Percentiles rank a stretch among this genome's conserved stretches.
phyloP scores from a whole-genome alignment of 1,140 invertebrate species.

The Drosophila sechellia region DNA sequence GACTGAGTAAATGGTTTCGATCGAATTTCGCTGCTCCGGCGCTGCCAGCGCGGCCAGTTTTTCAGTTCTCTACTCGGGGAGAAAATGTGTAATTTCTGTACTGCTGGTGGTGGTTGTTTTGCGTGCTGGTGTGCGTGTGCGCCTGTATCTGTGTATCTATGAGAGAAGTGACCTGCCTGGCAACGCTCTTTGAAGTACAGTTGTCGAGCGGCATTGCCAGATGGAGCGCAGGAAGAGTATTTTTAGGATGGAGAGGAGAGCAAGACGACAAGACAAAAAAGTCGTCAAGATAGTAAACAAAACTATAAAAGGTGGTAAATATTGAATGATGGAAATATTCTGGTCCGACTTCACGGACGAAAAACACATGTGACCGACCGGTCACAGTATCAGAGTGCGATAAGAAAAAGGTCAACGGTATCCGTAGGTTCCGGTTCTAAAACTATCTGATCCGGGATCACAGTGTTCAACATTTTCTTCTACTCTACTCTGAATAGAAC shows the following conservation, averaged over 20 bases:
- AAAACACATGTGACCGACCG: conserved; percentile 25
- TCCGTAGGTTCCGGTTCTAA: neutral
- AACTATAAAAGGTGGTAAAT: conserved; percentile 54
- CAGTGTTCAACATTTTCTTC: neutral
- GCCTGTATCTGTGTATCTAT: conserved; percentile 36
- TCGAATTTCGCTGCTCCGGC: conserved; percentile 74
- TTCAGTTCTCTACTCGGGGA: conserved; percentile 74
- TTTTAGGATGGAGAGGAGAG: conserved; percentile 37
- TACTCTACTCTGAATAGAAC: no score
- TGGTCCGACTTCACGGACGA: conserved; percentile 3
- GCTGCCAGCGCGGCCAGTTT: conserved; percentile 67
- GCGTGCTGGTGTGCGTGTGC: neutral
- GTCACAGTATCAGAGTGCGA: neutral
- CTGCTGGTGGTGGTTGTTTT: conserved; percentile 44
- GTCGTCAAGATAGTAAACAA: conserved; percentile 41
- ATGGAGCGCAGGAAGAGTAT: conserved; percentile 56
- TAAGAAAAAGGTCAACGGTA: conserved; percentile 11
- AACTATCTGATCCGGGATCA: neutral
- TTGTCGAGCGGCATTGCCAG: conserved; percentile 72
- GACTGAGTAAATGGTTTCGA: conserved; percentile 71
- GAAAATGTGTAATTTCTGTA: conserved; percentile 48
- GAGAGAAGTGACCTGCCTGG: conserved; percentile 66
- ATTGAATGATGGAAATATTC: conserved; percentile 49
- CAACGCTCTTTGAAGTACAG: conserved; percentile 78
- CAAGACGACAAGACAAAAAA: conserved; percentile 21